phyloP scores from a whole-genome alignment of 1,140 invertebrate genomes.

The Meloidogyne hapla region DNA sequence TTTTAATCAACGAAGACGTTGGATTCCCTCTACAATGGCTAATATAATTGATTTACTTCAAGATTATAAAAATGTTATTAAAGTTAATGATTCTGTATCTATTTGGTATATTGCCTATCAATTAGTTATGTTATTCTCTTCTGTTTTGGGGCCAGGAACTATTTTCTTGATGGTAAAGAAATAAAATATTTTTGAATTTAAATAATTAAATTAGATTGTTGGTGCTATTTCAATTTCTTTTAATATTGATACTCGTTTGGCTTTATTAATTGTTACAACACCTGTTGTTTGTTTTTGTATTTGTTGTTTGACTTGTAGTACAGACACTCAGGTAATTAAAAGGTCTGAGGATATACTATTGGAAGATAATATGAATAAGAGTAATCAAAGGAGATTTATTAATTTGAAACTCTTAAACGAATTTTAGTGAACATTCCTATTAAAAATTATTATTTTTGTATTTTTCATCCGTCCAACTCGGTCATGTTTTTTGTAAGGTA shows the following conservation, averaged over 20 bases:
- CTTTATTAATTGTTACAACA: slow-evolving; percentile 61
- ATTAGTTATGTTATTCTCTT: slow-evolving; percentile 66
- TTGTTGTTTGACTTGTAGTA: slow-evolving; percentile 49
- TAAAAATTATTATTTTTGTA: too few species aligned
- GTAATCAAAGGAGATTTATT: too few species aligned
- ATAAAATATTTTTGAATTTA: background rate
- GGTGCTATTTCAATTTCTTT: slow-evolving; percentile 70
- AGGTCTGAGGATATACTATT: too few species aligned
- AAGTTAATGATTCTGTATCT: slow-evolving; percentile 70
- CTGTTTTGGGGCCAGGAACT: slow-evolving; percentile 71
- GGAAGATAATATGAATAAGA: too few species aligned
- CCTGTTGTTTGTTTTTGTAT: slow-evolving; percentile 60
- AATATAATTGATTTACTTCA: slow-evolving; percentile 72
- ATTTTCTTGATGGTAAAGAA: slow-evolving; percentile 69
- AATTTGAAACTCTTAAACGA: too few species aligned
- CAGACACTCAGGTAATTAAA: slow-evolving; percentile 53
- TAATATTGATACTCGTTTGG: slow-evolving; percentile 64
- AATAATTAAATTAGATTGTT: slow-evolving; percentile 64
- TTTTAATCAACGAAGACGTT: slow-evolving; percentile 71
- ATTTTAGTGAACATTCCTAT: too few species aligned
- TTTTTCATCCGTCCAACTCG: too few species aligned
- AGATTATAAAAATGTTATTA: slow-evolving; percentile 68
- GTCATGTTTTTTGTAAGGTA: too few species aligned
- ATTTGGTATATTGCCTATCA: slow-evolving; percentile 67
- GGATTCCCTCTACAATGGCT: slow-evolving; percentile 73